Evolutionary conservation across 2,797 vertebrate genomes (phyloP).

Genomic region (Ceryle rudis): DNA sequence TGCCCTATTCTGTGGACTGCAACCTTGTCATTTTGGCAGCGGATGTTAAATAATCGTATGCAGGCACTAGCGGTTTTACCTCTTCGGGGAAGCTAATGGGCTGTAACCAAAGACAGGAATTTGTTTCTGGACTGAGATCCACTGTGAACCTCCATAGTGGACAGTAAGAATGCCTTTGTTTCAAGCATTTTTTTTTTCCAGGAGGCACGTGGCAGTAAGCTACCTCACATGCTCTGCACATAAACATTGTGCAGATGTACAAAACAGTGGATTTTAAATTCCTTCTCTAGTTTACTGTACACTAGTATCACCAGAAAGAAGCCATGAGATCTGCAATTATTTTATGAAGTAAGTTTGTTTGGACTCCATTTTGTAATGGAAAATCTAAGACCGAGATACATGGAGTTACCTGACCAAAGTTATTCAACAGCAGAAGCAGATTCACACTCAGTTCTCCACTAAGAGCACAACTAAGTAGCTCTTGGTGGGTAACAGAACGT

Average conservation of each 20-base stretch:
- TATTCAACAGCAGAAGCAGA: neutral
- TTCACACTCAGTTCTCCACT: neutral
- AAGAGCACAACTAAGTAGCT: neutral
- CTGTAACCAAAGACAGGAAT: neutral
- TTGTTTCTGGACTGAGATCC: neutral
- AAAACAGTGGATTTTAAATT: neutral
- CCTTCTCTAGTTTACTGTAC: neutral
- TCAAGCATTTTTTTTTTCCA: neutral
- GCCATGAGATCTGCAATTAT: neutral
- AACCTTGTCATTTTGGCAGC: neutral
- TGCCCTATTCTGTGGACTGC: neutral
- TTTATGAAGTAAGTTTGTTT: neutral
- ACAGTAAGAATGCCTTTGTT: neutral
- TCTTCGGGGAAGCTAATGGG: neutral
- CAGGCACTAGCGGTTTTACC: neutral
- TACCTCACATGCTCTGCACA: neutral
- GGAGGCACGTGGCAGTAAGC: neutral
- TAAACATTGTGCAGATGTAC: neutral
- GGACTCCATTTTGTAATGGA: neutral
- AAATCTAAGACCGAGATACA: neutral
- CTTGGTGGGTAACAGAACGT: neutral
- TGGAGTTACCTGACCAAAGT: fast-evolving
- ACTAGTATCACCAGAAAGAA: neutral
- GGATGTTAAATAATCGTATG: fast-evolving
- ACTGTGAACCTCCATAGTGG: neutral